Percentiles rank a stretch among this genome's conserved stretches.
These are phyloP conservation scores for Anguilla marmorata DNA, from an alignment of 2,797 vertebrate genomes.

Conservation along the genomic window DNA sequence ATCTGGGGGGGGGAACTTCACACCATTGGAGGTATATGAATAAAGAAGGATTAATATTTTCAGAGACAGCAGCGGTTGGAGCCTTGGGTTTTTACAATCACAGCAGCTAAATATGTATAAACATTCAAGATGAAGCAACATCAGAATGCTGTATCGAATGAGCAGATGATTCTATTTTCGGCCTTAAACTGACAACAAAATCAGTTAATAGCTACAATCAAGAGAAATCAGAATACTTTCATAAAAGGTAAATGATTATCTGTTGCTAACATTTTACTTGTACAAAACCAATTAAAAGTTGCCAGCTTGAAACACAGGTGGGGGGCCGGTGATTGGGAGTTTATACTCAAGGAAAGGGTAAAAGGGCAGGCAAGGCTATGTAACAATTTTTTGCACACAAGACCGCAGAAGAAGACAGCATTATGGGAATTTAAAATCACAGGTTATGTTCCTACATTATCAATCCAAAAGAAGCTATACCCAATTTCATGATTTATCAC, in stretches of 20 bases:
- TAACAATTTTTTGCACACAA: background rate
- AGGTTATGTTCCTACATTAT: background rate
- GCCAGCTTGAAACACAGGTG: background rate
- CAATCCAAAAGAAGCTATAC: background rate
- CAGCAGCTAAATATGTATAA: background rate
- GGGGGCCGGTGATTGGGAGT: background rate
- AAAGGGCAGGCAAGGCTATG: background rate
- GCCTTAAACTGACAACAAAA: background rate
- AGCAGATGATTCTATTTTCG: background rate
- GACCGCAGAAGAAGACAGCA: background rate
- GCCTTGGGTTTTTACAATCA: background rate
- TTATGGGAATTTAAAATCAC: background rate
- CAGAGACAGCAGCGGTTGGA: no score
- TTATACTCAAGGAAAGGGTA: background rate
- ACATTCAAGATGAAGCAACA: background rate
- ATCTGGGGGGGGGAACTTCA: background rate
- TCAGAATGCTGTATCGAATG: background rate
- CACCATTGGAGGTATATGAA: background rate
- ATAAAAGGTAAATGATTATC: background rate
- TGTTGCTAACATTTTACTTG: background rate
- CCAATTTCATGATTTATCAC: background rate
- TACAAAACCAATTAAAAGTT: background rate
- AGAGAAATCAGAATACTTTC: background rate
- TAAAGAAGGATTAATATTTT: background rate
- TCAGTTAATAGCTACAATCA: background rate